phyloP scores from a whole-genome alignment of 53 echinoderm and acorn worm species.

The Apostichopus leukothele region DNA sequence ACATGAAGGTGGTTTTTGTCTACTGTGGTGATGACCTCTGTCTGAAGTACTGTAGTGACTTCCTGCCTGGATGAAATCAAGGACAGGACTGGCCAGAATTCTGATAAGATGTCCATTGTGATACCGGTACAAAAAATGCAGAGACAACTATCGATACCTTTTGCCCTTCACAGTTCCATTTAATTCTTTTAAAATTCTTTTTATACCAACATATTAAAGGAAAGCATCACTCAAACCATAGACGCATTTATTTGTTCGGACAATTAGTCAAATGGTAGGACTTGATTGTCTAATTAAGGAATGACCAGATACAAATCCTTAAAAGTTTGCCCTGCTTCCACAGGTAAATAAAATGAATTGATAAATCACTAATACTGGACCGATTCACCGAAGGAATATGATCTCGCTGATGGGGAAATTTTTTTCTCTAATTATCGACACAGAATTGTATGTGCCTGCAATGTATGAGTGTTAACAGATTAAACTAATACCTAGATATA shows the following conservation, averaged over 20 bases:
- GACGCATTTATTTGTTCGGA: not conserved
- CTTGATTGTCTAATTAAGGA: too few species aligned
- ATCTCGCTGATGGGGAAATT: too few species aligned
- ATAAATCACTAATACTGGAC: too few species aligned
- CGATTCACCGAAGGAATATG: too few species aligned
- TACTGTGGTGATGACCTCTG: slow-evolving; percentile 2
- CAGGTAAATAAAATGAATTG: too few species aligned
- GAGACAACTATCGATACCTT: not conserved
- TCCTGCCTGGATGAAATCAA: slow-evolving; percentile 8
- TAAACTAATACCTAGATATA: too few species aligned
- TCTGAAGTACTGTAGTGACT: not conserved
- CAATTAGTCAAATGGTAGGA: too few species aligned
- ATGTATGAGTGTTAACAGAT: too few species aligned
- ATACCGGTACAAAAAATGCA: not conserved
- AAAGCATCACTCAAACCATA: slow-evolving; percentile 17
- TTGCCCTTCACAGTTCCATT: slow-evolving; percentile 7
- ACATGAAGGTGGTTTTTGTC: not conserved
- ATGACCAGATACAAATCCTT: too few species aligned
- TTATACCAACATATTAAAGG: slow-evolving; percentile 7
- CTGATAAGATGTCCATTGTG: not conserved
- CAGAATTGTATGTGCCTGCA: too few species aligned
- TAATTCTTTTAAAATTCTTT: slow-evolving; percentile 1
- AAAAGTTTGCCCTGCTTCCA: too few species aligned
- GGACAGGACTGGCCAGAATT: slow-evolving; percentile 1
- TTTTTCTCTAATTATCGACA: too few species aligned